Evolutionary conservation across 2,888 invertebrate genomes (phyloP).

Genomic region (Dasypolia templi): DNA sequence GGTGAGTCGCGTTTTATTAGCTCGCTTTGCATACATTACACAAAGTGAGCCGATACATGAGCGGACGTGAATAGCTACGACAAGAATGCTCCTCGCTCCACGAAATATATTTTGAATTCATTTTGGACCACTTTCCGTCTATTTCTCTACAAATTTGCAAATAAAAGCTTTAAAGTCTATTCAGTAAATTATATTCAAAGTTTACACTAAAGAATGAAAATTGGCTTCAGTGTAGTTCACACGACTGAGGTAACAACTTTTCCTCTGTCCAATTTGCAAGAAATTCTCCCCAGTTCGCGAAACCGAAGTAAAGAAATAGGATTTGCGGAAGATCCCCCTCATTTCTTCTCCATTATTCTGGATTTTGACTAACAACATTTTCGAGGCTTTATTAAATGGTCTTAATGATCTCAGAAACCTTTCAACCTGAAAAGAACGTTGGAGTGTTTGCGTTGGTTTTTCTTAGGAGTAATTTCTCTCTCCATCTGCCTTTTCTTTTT

Average conservation of each 20-base stretch:
- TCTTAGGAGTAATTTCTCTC: not conserved
- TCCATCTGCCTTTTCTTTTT: not conserved
- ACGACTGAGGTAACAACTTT: constrained; percentile 75
- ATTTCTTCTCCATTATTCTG: constrained; percentile 72
- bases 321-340: constrained; percentile 72
- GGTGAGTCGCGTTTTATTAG: constrained; percentile 86
- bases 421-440: constrained; percentile 44
- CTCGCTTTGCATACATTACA: constrained; percentile 87
- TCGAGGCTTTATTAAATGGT: constrained; percentile 64
- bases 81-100: constrained; percentile 67
- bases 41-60: constrained; percentile 77
- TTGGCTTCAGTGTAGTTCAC: constrained; percentile 74
- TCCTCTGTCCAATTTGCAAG: constrained; percentile 80
- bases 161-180: constrained; percentile 59
- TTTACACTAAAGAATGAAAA: constrained; percentile 71
- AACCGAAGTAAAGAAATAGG: constrained; percentile 73
- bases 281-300: constrained; percentile 73
- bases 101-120: constrained; percentile 55
- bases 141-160: constrained; percentile 52
- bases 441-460: constrained; percentile 25
- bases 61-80: constrained; percentile 70
- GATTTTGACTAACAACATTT: constrained; percentile 70
- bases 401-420: constrained; percentile 66
- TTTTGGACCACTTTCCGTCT: constrained; percentile 48
- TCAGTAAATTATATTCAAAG: constrained; percentile 72